Conservation (phyloP, 2,888 invertebrate genomes). For the Sylvicola cinctus region DNA sequence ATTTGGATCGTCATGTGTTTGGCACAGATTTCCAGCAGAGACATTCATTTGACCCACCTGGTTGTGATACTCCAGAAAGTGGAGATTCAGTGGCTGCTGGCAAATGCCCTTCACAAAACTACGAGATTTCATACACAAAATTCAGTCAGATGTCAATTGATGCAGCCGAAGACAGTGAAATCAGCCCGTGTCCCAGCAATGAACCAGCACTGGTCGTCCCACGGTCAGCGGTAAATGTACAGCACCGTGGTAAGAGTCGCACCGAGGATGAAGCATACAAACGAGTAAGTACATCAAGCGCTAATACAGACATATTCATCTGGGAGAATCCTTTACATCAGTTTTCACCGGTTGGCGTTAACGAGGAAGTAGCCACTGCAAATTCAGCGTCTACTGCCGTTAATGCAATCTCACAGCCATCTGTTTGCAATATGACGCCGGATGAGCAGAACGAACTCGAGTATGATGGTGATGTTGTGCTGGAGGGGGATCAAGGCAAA, state of each 20-base stretch:
- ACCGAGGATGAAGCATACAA: slow-evolving; percentile 14
- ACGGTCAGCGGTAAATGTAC: background rate
- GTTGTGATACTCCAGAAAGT: slow-evolving; percentile 6
- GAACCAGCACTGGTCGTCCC: too few relatives aligned
- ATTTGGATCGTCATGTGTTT: slow-evolving; percentile 65
- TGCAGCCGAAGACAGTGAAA: background rate
- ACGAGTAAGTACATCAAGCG: slow-evolving; percentile 13
- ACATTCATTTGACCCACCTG: slow-evolving; percentile 6
- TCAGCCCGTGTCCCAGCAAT: background rate
- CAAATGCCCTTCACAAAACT: slow-evolving; percentile 4
- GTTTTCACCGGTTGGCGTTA: slow-evolving; percentile 21
- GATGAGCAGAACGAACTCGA: slow-evolving; percentile 53
- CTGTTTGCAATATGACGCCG: slow-evolving; percentile 35
- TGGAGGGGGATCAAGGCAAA: slow-evolving; percentile 38
- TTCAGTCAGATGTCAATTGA: slow-evolving; percentile 3
- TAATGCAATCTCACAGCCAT: too few relatives aligned
- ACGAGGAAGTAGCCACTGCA: slow-evolving; percentile 5
- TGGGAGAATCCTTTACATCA: slow-evolving; percentile 62
- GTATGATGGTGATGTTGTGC: slow-evolving; percentile 40
- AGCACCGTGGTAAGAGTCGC: background rate
- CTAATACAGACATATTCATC: slow-evolving; percentile 47
- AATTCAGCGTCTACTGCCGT: slow-evolving; percentile 1
- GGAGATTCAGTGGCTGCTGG: slow-evolving; percentile 2
- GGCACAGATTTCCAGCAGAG: slow-evolving; percentile 27
- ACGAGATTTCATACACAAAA: slow-evolving; percentile 4